Evolutionary conservation across 2,797 vertebrate species (phyloP), one percentile per base, ranked within the genome.

Genomic region (Ispidina picta): DNA sequence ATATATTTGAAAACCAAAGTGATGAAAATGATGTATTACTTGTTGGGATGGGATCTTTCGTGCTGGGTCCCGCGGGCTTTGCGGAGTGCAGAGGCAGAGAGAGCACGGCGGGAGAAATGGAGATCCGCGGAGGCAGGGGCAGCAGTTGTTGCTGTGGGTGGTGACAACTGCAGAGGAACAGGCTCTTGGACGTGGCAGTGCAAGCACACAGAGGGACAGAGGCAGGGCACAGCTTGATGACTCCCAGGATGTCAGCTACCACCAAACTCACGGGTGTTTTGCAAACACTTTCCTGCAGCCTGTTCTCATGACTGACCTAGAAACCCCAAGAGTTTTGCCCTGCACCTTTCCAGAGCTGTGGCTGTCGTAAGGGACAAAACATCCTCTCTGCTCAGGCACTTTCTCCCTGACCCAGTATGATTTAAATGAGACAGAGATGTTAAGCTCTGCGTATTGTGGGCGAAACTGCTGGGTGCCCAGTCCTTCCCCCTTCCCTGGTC

Each of bases 1-100:
- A 77, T 77, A 16, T 75, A 72, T 91, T 85, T 93, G 63, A 94
- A 96, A 90, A 74, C 66, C 17, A 23, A 83, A 77, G 84, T 41
- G 72, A 80, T 90, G 88, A 85, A 80, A 93, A 81, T 26, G 15
- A 69, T 74, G 65, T 35, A 49, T 77, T 86, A 23, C 55, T 83
- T 89, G 84, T 70, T 92, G 76, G 73, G 79, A 60, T 88, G 78
- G 35, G 69, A 69, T 82, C 72, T 90, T 77, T 91, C 54, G 23
- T 16, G 17, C 22, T 0, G 0, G 13, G 46, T 74, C 75, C 75
- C 19, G 1, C 2, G 26, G 82, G 88, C 63, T 90, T 81, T 75
- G 59, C 52, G 44, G 33, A 85, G 75, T 21, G 21, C 81, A 80
- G 72, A 84, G 82, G 76, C 88, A 72, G 72, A 9, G 1, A 55